Evolutionary conservation across 2,113 vertebrate species (phyloP).

Genomic region (Indicator maculatus): DNA sequence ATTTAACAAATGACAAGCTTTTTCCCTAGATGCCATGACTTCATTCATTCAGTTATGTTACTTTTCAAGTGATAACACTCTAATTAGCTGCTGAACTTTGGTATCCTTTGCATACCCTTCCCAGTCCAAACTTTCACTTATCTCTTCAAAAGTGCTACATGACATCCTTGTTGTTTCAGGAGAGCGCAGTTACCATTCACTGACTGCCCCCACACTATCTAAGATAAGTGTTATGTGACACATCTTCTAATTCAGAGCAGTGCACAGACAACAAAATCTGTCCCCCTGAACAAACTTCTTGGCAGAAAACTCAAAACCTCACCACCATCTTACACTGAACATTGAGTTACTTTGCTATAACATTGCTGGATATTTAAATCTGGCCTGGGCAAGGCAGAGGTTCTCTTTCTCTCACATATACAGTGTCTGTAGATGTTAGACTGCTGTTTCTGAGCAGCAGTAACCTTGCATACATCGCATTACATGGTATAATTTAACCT

Average conservation of each 20-base stretch:
- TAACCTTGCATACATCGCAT: background rate
- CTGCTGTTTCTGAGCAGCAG: background rate
- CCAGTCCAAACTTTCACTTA: slow-evolving; percentile 77
- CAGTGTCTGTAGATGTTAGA: fast-evolving
- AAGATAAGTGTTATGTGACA: slow-evolving; percentile 78
- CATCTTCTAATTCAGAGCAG: slow-evolving; percentile 62
- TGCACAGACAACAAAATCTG: slow-evolving; percentile 17
- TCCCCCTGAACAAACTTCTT: slow-evolving; percentile 2
- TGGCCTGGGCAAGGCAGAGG: background rate
- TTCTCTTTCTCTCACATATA: background rate
- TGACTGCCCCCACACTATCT: slow-evolving; percentile 73
- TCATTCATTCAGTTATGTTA: slow-evolving; percentile 66
- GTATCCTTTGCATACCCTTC: slow-evolving; percentile 73
- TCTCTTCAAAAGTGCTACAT: slow-evolving; percentile 81
- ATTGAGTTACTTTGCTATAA: background rate
- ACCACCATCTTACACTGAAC: background rate
- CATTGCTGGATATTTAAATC: background rate
- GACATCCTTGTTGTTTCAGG: slow-evolving; percentile 81
- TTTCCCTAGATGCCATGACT: slow-evolving; percentile 66
- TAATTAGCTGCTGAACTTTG: slow-evolving; percentile 79
- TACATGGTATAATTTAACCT: background rate
- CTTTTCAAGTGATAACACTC: slow-evolving; percentile 78
- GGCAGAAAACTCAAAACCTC: background rate
- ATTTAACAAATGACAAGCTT: slow-evolving; percentile 61
- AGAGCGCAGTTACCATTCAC: slow-evolving; percentile 75